Conservation (phyloP, 2,797 vertebrate species). For the Amniataba percoides region DNA sequence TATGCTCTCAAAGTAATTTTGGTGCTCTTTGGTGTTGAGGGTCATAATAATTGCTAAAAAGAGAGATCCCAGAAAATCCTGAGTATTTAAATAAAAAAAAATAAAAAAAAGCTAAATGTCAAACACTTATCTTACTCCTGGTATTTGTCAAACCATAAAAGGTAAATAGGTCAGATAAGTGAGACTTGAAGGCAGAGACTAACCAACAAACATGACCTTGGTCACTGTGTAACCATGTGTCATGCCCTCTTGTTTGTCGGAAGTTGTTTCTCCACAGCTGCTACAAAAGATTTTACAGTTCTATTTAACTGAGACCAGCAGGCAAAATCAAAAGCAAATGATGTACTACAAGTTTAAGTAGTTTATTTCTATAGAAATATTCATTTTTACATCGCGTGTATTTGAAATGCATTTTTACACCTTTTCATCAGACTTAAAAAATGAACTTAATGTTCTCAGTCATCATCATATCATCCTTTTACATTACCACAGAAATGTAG, state of each 20-base stretch:
- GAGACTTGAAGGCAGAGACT: neutral
- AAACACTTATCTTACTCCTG: too few species aligned
- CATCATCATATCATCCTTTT: too few species aligned
- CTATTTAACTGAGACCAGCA: neutral
- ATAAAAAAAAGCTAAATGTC: too few species aligned
- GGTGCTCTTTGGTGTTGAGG: neutral
- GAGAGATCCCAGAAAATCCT: neutral
- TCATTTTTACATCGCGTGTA: neutral
- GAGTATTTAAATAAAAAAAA: neutral
- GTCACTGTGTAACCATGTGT: neutral
- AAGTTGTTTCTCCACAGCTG: neutral
- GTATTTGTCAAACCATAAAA: neutral
- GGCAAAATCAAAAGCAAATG: neutral
- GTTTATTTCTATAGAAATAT: conserved; percentile 14
- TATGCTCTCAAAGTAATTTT: too few species aligned
- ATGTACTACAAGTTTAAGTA: neutral
- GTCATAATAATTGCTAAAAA: too few species aligned
- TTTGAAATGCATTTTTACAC: neutral
- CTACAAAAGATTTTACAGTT: too few species aligned
- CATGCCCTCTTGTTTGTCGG: neutral
- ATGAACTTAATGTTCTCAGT: neutral
- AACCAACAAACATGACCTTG: neutral
- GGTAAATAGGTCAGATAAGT: conserved; percentile 5
- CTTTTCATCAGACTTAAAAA: neutral
- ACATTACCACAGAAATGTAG: neutral